Evolutionary conservation across 2,888 invertebrate genomes (phyloP).

Genomic region (Microctonus aethiopoides): DNA sequence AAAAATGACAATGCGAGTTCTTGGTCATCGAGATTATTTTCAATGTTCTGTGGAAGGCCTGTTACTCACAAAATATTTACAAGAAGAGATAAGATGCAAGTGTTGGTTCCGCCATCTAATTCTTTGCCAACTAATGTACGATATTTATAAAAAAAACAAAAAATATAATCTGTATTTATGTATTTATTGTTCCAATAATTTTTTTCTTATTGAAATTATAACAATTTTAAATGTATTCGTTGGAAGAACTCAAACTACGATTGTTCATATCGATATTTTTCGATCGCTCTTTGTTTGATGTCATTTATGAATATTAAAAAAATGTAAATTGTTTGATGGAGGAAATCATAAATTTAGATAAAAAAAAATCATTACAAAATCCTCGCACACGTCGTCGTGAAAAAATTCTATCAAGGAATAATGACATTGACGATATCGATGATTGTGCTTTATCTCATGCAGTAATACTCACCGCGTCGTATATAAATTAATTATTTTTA

Average conservation of each 20-base stretch:
- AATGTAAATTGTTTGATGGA: neutral
- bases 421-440: neutral
- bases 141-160: neutral
- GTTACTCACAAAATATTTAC: conserved; percentile 43
- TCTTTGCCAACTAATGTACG: conserved; percentile 15
- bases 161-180: neutral
- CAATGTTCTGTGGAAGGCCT: conserved; percentile 44
- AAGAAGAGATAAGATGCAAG: conserved; percentile 42
- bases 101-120: conserved; percentile 35
- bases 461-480: conserved; percentile 2
- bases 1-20: conserved; percentile 32
- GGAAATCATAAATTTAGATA: neutral
- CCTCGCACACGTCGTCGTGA: conserved; percentile 39
- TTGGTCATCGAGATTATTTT: conserved; percentile 47
- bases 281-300: neutral
- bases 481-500: neutral
- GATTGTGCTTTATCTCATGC: neutral
- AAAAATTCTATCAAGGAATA: conserved; percentile 21
- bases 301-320: neutral
- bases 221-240: neutral
- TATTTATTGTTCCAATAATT: neutral
- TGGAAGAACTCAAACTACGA: neutral
- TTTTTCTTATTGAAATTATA: neutral
- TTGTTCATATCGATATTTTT: neutral
- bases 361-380: neutral